Percentiles rank a stretch among this genome's conserved stretches.
phyloP scores from a whole-genome alignment of 1,140 invertebrate genomes.

The Eubasilissa regina region DNA sequence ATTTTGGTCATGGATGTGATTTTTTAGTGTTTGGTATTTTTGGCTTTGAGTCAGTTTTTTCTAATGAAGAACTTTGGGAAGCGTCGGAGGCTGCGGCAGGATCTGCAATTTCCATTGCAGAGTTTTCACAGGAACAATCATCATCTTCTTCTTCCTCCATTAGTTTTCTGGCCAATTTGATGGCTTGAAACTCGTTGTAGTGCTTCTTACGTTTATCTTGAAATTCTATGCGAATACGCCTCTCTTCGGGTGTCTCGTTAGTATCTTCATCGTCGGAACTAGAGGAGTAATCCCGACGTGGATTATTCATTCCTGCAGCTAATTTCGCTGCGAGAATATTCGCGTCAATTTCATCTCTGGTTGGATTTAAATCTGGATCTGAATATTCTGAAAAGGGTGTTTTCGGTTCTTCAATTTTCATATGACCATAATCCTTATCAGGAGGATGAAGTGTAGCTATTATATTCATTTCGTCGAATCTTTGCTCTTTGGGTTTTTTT shows the following conservation, averaged over 20 bases:
- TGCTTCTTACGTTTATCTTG: constrained; percentile 95
- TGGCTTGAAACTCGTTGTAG: constrained; percentile 97
- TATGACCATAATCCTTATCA: constrained; percentile 99
- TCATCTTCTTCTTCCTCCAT: constrained; percentile 93
- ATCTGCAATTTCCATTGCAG: constrained; percentile 36
- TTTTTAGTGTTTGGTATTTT: constrained; percentile 26
- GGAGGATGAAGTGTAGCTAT: constrained; percentile 97
- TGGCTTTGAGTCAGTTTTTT: not conserved
- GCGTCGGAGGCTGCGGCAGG: not conserved
- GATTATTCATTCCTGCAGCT: constrained; percentile 69
- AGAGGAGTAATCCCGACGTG: constrained; percentile 65
- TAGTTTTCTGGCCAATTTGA: constrained; percentile 91
- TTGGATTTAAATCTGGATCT: constrained; percentile 79
- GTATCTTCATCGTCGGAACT: constrained; percentile 72
- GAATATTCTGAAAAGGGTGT: constrained; percentile 88
- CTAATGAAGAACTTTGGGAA: constrained; percentile 28
- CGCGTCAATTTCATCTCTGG: constrained; percentile 84
- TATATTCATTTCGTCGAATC: constrained; percentile 99
- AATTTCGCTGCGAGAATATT: constrained; percentile 84
- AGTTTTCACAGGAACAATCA: constrained; percentile 71
- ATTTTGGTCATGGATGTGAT: constrained; percentile 46
- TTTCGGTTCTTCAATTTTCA: constrained; percentile 99
- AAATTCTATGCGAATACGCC: constrained; percentile 82
- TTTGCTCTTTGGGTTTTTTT: constrained; percentile 85
- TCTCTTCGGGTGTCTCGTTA: constrained; percentile 77